These are phyloP conservation scores for Cosmopolites sordidus DNA, from an alignment of 2,888 invertebrate genomes.

Conservation along the genomic window DNA sequence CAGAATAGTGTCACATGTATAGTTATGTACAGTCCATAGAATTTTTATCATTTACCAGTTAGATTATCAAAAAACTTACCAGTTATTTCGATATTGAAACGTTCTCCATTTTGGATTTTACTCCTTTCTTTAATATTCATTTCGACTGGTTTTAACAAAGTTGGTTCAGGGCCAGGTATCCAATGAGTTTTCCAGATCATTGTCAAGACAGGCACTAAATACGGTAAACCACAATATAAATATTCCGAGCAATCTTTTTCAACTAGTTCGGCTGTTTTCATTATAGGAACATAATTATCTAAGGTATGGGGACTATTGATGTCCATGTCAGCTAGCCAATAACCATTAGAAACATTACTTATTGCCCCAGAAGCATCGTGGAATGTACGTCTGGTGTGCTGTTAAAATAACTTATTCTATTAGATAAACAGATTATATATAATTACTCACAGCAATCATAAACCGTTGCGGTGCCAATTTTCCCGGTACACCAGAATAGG, in stretches of 20 bases:
- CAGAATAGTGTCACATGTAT: too few relatives aligned
- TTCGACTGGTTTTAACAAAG: slow-evolving; percentile 50
- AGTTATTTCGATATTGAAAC: slow-evolving; percentile 51
- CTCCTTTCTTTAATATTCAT: slow-evolving; percentile 49
- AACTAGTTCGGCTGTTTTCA: slow-evolving; percentile 48
- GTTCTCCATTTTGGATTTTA: slow-evolving; percentile 43
- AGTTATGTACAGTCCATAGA: too few relatives aligned
- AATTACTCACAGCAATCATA: slow-evolving; percentile 61
- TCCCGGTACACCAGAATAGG: slow-evolving; percentile 62
- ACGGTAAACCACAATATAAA: slow-evolving; percentile 76
- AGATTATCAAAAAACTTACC: slow-evolving; percentile 44
- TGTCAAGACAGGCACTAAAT: slow-evolving; percentile 68
- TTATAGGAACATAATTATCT: slow-evolving; percentile 54
- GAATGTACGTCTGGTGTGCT: slow-evolving; percentile 63
- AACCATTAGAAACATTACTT: slow-evolving; percentile 53
- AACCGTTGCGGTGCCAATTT: slow-evolving; percentile 69
- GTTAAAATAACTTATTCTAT: slow-evolving; percentile 3
- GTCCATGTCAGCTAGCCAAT: slow-evolving; percentile 74
- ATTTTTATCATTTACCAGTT: too few relatives aligned
- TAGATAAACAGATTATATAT: neutral
- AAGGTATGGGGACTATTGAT: slow-evolving; percentile 64
- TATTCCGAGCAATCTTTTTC: slow-evolving; percentile 57
- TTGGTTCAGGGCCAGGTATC: slow-evolving; percentile 55
- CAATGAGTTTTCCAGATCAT: slow-evolving; percentile 64
- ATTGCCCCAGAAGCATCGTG: slow-evolving; percentile 52